phyloP scores from a whole-genome alignment of 2,888 invertebrate genomes.

The Cephus nigrinus region DNA sequence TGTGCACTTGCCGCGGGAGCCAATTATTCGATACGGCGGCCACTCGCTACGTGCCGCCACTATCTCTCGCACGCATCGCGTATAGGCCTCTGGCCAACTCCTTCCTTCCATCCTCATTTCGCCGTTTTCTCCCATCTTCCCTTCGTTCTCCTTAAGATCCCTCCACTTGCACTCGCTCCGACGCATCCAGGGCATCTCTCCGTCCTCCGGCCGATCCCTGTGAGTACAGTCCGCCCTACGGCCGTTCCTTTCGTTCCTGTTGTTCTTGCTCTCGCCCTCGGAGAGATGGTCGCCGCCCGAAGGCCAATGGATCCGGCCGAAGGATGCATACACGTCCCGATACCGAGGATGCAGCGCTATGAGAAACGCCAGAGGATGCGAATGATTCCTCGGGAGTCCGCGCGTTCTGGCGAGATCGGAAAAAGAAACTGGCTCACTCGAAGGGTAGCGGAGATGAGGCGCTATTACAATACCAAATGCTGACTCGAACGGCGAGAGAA shows the following conservation, averaged over 20 bases:
- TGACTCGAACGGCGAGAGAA: constrained; percentile 2
- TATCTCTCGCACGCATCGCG: constrained; percentile 60
- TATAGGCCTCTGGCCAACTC: constrained; percentile 47
- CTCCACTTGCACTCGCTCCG: constrained; percentile 15
- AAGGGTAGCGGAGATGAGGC: constrained; percentile 24
- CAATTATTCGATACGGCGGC: constrained; percentile 65
- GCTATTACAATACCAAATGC: constrained; percentile 57
- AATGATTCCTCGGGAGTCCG: background rate
- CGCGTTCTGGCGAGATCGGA: background rate
- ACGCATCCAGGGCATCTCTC: background rate
- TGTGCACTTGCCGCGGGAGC: constrained; percentile 66
- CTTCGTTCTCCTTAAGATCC: constrained; percentile 21
- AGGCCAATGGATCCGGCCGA: constrained; percentile 23
- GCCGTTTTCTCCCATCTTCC: constrained; percentile 21
- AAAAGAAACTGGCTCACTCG: constrained; percentile 8
- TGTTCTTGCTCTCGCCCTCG: background rate
- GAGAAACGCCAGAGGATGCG: background rate
- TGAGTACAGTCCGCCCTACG: background rate
- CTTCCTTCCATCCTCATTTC: constrained; percentile 33
- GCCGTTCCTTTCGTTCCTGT: constrained; percentile 3
- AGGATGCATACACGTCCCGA: constrained; percentile 24
- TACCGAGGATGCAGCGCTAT: constrained; percentile 2
- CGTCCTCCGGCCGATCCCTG: background rate
- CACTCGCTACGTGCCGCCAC: constrained; percentile 56
- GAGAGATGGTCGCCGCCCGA: constrained; percentile 11